phyloP scores from a whole-genome alignment of 2,888 invertebrate genomes.

The Atrina japonica region DNA sequence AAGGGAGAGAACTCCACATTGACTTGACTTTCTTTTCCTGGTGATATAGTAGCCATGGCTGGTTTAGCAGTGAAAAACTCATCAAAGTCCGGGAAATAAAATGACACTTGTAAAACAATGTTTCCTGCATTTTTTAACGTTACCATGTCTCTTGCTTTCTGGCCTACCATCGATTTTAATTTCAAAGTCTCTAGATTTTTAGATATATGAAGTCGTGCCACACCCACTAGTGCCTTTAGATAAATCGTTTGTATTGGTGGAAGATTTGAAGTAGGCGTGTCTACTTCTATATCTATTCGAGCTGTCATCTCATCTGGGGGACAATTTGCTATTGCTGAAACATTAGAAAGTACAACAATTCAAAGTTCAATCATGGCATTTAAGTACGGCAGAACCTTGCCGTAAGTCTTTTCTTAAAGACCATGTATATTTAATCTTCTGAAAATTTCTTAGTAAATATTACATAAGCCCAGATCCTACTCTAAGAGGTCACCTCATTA shows the following conservation, averaged over 20 bases:
- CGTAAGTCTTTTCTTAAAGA: no score
- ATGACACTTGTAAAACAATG: constrained; percentile 62
- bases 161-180: constrained; percentile 44
- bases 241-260: constrained; percentile 57
- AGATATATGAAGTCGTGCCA: constrained; percentile 63
- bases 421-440: no score
- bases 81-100: constrained; percentile 59
- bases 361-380: no score
- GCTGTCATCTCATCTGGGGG: constrained; percentile 68
- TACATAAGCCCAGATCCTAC: no score
- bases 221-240: constrained; percentile 64
- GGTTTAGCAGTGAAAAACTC: constrained; percentile 66
- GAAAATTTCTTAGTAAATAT: no score
- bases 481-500: no score
- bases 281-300: constrained; percentile 68
- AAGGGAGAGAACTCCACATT: constrained; percentile 20
- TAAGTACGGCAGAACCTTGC: no score
- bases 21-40: constrained; percentile 51
- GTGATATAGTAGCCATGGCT: constrained; percentile 52
- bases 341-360: no score
- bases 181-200: constrained; percentile 53
- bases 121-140: constrained; percentile 74
- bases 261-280: constrained; percentile 64
- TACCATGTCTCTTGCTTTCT: constrained; percentile 50
- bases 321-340: constrained; percentile 56